These are phyloP conservation scores for Microcebus ravelobensis DNA, from an alignment of 2,113 vertebrate species.

Conservation along the genomic window DNA sequence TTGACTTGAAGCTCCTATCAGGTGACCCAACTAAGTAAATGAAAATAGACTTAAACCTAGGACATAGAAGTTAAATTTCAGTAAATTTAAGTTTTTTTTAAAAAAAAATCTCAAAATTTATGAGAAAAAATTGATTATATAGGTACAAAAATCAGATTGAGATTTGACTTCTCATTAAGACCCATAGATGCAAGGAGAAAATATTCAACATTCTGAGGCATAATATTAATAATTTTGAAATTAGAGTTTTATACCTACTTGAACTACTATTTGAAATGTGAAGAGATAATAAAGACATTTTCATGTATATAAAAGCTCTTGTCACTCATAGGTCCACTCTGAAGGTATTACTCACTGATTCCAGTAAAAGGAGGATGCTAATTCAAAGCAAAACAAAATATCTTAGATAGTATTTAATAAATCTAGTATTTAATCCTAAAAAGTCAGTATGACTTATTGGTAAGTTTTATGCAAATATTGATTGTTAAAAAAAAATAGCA, in stretches of 20 bases:
- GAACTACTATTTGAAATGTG: background rate
- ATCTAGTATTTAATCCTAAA: no score
- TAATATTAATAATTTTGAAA: background rate
- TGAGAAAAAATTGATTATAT: background rate
- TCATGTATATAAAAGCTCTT: background rate
- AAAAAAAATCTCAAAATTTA: background rate
- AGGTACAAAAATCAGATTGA: background rate
- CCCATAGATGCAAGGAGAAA: background rate
- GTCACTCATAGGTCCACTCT: background rate
- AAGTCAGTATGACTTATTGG: background rate
- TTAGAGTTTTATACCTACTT: background rate
- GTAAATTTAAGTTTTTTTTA: no score
- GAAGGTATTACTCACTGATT: background rate
- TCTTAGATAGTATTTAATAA: background rate
- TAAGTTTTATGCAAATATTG: background rate
- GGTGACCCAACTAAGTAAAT: background rate
- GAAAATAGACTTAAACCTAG: background rate
- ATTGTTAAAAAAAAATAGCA: background rate
- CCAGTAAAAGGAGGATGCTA: background rate
- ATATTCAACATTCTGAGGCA: background rate
- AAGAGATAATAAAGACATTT: background rate
- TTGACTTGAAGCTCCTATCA: background rate
- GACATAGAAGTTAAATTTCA: background rate
- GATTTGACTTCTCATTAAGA: background rate
- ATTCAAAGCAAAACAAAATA: background rate